Evolutionary conservation across 2,888 invertebrate species (phyloP).

Genomic region (Amiota communis): DNA sequence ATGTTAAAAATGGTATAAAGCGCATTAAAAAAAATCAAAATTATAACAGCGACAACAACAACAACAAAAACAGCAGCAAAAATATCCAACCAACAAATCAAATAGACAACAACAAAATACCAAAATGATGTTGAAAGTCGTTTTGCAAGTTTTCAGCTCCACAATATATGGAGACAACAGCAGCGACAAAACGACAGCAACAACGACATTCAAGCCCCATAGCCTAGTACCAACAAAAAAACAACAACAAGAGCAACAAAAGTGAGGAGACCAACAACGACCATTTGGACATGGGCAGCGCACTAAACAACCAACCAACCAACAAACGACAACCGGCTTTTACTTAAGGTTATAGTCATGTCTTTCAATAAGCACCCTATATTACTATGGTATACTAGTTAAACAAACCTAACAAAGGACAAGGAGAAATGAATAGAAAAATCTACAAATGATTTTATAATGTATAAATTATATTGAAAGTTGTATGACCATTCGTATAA

Average conservation of each 20-base stretch:
- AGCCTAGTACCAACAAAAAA: background rate
- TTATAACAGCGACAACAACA: conserved; percentile 20
- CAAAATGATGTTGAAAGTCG: conserved; percentile 69
- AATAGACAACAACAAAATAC: conserved; percentile 26
- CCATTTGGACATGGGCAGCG: no score
- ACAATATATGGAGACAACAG: conserved; percentile 20
- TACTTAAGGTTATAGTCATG: no score
- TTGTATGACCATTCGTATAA: no score
- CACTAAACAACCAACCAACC: no score
- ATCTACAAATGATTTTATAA: no score
- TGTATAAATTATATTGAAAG: no score
- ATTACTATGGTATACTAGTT: no score
- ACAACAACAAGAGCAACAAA: background rate
- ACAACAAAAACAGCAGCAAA: conserved; percentile 22
- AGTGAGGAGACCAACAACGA: no score
- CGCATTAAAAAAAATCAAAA: conserved; percentile 29
- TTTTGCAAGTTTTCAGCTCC: conserved; percentile 65
- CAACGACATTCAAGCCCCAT: background rate
- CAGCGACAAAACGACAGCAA: background rate
- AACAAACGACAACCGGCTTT: no score
- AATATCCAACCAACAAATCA: background rate
- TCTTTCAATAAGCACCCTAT: no score
- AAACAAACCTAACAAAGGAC: no score
- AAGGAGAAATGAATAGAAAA: no score
- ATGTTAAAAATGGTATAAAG: background rate